phyloP scores from a whole-genome alignment of 2,113 vertebrate genomes.

The Phasianus colchicus region DNA sequence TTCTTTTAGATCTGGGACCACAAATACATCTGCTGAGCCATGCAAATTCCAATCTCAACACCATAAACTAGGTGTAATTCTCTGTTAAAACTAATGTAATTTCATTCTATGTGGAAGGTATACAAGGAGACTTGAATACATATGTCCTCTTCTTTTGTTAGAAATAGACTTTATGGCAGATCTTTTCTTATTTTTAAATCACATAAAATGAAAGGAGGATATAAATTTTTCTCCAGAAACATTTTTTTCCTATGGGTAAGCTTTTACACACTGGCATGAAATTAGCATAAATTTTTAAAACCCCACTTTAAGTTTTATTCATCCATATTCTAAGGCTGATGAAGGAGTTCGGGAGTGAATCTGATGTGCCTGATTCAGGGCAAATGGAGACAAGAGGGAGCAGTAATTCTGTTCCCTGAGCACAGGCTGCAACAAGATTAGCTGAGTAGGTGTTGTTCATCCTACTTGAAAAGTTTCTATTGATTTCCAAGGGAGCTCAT shows the following conservation, averaged over 20 bases:
- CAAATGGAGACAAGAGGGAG: neutral
- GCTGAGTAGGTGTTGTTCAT: neutral
- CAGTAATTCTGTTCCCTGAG: neutral
- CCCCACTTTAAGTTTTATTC: neutral
- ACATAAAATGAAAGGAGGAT: neutral
- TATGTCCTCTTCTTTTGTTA: neutral
- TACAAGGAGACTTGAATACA: neutral
- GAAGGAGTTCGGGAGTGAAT: neutral
- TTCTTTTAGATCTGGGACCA: neutral
- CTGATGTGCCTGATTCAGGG: neutral
- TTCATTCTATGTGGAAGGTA: neutral
- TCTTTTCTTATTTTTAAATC: neutral
- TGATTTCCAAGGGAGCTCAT: conserved; percentile 8
- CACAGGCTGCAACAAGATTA: conserved; percentile 6
- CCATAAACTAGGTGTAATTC: neutral
- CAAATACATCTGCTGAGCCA: neutral
- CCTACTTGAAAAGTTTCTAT: neutral
- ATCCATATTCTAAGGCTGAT: neutral
- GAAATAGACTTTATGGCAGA: neutral
- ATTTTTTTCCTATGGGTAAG: neutral
- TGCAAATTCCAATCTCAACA: neutral
- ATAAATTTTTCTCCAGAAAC: neutral
- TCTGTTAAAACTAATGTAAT: neutral
- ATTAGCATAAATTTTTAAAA: neutral
- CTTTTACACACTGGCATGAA: neutral